phyloP scores from a whole-genome alignment of 2,797 vertebrate genomes.

The Amblyopsis hoosieri region DNA sequence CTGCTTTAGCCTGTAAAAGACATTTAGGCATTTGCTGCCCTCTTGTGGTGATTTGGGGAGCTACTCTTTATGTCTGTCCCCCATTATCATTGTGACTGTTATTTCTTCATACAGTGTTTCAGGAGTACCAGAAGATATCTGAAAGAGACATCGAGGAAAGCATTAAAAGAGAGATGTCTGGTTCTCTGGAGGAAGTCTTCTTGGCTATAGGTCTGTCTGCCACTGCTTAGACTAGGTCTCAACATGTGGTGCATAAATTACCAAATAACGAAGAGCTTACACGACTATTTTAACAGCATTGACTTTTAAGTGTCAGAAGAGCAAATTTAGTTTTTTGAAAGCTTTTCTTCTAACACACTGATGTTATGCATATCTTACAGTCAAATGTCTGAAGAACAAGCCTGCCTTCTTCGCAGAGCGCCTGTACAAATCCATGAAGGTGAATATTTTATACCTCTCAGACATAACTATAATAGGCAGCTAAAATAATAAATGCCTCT shows the following conservation, averaged over 20 bases:
- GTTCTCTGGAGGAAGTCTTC: conserved; percentile 87
- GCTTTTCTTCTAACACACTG: not conserved
- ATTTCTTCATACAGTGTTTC: conserved; percentile 82
- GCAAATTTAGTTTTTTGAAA: not conserved
- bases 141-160: conserved; percentile 91
- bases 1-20: not conserved
- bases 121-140: conserved; percentile 87
- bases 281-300: too few relatives aligned
- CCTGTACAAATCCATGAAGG: conserved; percentile 98
- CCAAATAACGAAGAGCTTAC: too few relatives aligned
- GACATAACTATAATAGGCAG: too few relatives aligned
- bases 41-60: conserved; percentile 18
- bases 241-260: too few relatives aligned
- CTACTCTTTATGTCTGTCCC: not conserved
- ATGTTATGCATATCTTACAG: conserved; percentile 66
- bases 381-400: conserved; percentile 86
- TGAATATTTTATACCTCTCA: conserved; percentile 61
- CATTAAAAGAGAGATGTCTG: conserved; percentile 97
- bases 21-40: conserved; percentile 12
- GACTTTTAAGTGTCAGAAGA: not conserved
- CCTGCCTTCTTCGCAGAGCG: conserved; percentile 91
- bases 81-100: not conserved
- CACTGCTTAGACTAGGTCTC: not conserved
- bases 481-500: too few relatives aligned
- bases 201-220: conserved; percentile 88